These are phyloP conservation scores for Prionace glauca DNA, from an alignment of 2,797 vertebrate species.

Conservation along the genomic window DNA sequence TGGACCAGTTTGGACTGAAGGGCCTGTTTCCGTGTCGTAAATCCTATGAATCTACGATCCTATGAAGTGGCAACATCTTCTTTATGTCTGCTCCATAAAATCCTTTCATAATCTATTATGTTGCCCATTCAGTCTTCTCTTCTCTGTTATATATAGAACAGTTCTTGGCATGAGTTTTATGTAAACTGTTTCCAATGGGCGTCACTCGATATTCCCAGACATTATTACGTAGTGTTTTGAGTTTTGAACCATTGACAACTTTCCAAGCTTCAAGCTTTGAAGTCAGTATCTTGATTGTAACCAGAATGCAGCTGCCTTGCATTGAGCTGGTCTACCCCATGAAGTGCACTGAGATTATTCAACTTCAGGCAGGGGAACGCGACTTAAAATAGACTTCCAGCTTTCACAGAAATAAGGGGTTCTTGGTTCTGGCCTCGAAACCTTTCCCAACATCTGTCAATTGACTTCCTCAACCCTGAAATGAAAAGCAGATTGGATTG, in stretches of 20 bases:
- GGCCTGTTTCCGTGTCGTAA: too few species aligned
- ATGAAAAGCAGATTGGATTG: not conserved
- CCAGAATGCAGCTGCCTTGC: constrained; percentile 10
- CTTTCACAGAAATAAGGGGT: not conserved
- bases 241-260: constrained; percentile 22
- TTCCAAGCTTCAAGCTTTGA: not conserved
- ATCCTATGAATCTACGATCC: too few species aligned
- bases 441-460: not conserved
- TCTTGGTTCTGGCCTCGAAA: not conserved
- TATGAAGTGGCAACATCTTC: not conserved
- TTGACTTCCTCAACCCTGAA: not conserved
- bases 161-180: not conserved
- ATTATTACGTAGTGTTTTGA: not conserved
- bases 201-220: not conserved
- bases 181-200: not conserved
- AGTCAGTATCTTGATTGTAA: constrained; percentile 16
- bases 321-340: not conserved
- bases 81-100: not conserved
- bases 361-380: not conserved
- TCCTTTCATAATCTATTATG: not conserved
- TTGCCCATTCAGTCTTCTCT: not conserved
- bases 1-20: too few species aligned
- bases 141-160: not conserved
- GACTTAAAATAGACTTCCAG: not conserved
- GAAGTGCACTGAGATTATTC: not conserved